Evolutionary conservation across 2,797 vertebrate species (phyloP).

Genomic region (Labeo calbasu): DNA sequence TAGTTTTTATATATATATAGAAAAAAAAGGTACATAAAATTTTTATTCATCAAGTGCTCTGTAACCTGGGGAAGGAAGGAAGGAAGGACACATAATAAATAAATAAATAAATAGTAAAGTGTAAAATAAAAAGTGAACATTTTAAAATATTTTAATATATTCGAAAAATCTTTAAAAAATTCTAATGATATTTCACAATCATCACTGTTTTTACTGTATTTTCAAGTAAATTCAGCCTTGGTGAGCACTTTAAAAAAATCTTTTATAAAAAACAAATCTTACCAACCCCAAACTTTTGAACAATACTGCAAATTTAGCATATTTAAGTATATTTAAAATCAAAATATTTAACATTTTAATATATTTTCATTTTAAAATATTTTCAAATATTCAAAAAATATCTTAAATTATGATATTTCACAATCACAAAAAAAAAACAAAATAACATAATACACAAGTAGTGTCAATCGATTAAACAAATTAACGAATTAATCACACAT

Average conservation of each 20-base stretch:
- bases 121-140: no score
- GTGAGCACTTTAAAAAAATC: no score
- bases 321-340: background rate
- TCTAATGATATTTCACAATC: background rate
- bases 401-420: background rate
- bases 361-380: background rate
- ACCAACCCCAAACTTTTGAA: background rate
- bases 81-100: no score
- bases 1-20: no score
- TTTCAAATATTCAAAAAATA: background rate
- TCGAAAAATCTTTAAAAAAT: no score
- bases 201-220: background rate
- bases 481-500: no score
- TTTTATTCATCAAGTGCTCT: no score
- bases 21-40: no score
- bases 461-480: no score
- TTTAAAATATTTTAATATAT: background rate
- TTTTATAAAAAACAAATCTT: background rate
- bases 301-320: background rate
- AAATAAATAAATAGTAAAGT: no score
- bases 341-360: background rate
- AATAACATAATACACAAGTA: no score
- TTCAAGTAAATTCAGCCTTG: background rate
- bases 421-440: background rate
- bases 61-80: no score